Conservation (phyloP, 1,140 invertebrate genomes). For the Monomorium pharaonis region DNA sequence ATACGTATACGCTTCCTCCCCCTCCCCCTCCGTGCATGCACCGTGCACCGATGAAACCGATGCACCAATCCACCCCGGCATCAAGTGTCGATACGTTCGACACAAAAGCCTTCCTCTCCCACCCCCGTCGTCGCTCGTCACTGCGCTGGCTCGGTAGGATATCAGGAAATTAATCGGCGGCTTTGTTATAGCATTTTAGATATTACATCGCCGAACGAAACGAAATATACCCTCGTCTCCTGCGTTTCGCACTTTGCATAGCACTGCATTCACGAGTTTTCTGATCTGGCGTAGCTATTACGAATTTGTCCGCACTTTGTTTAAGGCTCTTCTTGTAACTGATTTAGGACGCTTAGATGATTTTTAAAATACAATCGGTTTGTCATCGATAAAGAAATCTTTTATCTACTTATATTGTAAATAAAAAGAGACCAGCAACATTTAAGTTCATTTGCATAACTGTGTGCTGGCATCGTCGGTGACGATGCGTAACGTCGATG, state of each 20-base stretch:
- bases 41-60: constrained; percentile 41
- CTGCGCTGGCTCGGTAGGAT: neutral
- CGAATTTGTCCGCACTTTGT: neutral
- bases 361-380: neutral
- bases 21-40: neutral
- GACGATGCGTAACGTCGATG: neutral
- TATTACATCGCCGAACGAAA: constrained; percentile 19
- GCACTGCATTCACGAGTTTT: neutral
- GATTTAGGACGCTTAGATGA: neutral
- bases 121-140: neutral
- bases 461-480: too few species aligned
- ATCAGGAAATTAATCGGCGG: constrained; percentile 55
- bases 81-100: constrained; percentile 61
- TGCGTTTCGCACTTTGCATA: neutral
- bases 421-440: neutral
- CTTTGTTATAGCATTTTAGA: constrained; percentile 47
- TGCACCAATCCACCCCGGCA: constrained; percentile 30
- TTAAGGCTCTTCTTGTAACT: neutral
- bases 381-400: neutral
- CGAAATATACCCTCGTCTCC: neutral
- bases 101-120: constrained; percentile 41
- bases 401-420: neutral
- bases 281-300: neutral
- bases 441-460: neutral
- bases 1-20: constrained; percentile 24